Base-by-base conservation (phyloP, 2,888 invertebrate genomes). In the Melieria picta region DNA sequence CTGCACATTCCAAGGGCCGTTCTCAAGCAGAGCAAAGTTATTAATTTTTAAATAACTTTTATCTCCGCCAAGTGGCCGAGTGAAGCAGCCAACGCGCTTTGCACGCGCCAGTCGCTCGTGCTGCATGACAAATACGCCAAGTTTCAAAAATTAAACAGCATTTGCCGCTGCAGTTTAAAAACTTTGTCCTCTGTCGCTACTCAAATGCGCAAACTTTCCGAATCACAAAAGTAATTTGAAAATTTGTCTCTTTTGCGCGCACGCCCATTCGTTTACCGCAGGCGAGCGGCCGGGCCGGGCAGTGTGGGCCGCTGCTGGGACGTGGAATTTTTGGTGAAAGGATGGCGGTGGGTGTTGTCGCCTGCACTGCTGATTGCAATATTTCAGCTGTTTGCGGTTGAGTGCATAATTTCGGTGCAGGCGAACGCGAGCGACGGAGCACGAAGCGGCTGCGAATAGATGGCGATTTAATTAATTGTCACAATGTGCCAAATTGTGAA, bases 361-460 rank as follows among this genome's bases (percentile, higher is more conserved):
- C 80, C 81, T 82, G 80, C 79, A 80, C 79, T 79, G 80, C 81
- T 81, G 81, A 81, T 81, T 81, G 81, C 81, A 80, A 81, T 81
- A 81, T 81, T 82, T 81, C 82, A 81, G 77, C 81, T 66, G 61
- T 81, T 81, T 80, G 81, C 78, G 82, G 81, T 80, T 81, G 69
- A 69, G 61, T 63, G 69, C 61, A 62, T 69, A 69, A 61, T 62
- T 55, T 66, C 30, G 43, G 16, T 66, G 56, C 7, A 30, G 13
- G 5, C 30, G 55, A 11, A 9, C 11, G 48, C 13, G 30, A 4
- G 43, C 7, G n/a, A 43, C 7, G 47, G 30, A 48, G 5, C 13
- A 45, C 0, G 43, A 16, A 42, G 10, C 42, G 42, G 58, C 58
- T 13, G 4, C 16, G 7, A 16, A 30, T 55, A 9, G 30, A 30